Evolutionary conservation across 1,140 invertebrate genomes (phyloP).

Genomic region (Eumeta japonica): DNA sequence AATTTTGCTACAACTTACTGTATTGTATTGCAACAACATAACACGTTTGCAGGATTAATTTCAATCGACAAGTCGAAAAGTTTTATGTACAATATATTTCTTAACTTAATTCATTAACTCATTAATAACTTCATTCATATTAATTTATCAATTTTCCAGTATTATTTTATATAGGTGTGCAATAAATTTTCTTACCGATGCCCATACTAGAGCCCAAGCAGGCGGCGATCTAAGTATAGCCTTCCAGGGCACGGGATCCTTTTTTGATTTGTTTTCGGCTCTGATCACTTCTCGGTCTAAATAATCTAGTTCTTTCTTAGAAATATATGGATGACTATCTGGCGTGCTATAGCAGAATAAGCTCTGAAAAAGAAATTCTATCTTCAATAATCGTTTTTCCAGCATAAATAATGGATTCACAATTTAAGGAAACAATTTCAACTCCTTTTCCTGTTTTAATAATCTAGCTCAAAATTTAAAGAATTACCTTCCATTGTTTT

Average conservation of each 20-base stretch:
- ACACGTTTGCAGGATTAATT: too few relatives aligned
- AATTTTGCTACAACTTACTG: too few relatives aligned
- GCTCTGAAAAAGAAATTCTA: constrained; percentile 37
- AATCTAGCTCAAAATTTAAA: neutral
- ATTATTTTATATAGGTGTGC: constrained; percentile 3
- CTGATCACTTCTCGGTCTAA: constrained; percentile 25
- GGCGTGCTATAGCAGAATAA: constrained; percentile 41
- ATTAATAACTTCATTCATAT: too few relatives aligned
- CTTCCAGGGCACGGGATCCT: constrained; percentile 56
- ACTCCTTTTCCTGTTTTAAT: neutral
- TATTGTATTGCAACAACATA: too few relatives aligned
- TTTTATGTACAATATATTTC: too few relatives aligned
- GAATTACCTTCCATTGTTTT: neutral
- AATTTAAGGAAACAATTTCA: neutral
- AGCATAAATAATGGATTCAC: neutral
- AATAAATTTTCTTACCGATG: constrained; percentile 50
- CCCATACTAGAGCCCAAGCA: constrained; percentile 60
- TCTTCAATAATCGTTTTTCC: neutral
- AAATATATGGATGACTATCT: constrained; percentile 57
- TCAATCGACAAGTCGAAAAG: too few relatives aligned
- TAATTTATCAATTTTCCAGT: neutral
- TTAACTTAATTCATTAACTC: too few relatives aligned
- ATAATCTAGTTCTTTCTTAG: constrained; percentile 51
- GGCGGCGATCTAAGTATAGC: constrained; percentile 61
- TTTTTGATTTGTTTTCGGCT: constrained; percentile 33